Evolutionary conservation across 2,888 invertebrate species (phyloP), one percentile per base, ranked within the genome.

Genomic region (Mythimna impura): DNA sequence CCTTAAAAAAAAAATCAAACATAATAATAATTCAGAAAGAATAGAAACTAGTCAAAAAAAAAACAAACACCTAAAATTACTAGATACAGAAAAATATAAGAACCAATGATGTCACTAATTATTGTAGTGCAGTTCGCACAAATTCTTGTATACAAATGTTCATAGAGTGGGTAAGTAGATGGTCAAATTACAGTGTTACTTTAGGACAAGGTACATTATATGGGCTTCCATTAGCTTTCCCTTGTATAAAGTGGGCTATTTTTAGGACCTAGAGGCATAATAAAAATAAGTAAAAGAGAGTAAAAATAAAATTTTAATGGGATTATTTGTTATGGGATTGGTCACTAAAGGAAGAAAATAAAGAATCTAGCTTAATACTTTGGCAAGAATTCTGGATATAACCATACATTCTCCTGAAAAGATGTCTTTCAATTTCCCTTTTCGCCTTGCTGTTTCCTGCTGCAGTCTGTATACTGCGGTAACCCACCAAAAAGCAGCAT

Each of bases 361-460:
- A 91, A 92, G 79, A 89, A 89, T 90, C 95, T 96, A 96, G 95
- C 95, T 92, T 88, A 92, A 93, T 94, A 95, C 94, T 92, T 92
- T 93, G 92, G 92, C 93, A 94, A 93, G 89, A 94, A 94, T 92
- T 94, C 91, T 93, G 93, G 90, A 91, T 90, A 89, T 96, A 97
- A 97, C 97, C 97, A 98, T 97, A 97, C 98, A 97, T 97, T 98
- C 98, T 94, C 98, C 97, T 94, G 98, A 97, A 97, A 98, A 98
- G 97, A 98, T 97, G 97, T 98, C 98, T 97, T 98, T 98, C 96
- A 98, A 97, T 97, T 98, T 98, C 96, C 97, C 97, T 97, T 98
- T 98, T 97, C 97, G 97, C 97, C 97, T 97, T 94, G 97, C 97
- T 93, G 97, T 96, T 96, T 97, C 97, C 96, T 97, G 97, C 95